Percentiles rank a stretch among this genome's conserved stretches.
Conservation (phyloP, 2,888 invertebrate species). For the Acronicta leporina region DNA sequence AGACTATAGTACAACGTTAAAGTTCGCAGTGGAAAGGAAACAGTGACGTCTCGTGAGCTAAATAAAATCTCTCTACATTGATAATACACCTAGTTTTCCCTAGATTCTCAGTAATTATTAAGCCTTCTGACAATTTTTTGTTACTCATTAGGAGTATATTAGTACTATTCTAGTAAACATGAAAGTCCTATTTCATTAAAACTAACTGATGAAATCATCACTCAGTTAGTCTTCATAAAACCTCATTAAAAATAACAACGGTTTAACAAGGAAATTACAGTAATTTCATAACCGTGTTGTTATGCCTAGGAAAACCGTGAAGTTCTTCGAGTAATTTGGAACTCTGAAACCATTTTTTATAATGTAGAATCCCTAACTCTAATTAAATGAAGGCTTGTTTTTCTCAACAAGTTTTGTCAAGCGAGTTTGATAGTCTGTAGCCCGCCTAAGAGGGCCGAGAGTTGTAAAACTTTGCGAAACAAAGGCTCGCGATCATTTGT, state of each 20-base stretch:
- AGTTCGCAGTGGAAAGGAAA: too few relatives aligned
- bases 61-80: too few relatives aligned
- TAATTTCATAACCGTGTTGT: conserved; percentile 33
- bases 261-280: conserved; percentile 26
- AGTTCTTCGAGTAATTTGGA: conserved; percentile 41
- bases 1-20: too few relatives aligned
- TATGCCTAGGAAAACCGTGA: conserved; percentile 26
- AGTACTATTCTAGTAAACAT: too few relatives aligned
- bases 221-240: too few relatives aligned
- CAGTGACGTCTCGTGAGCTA: too few relatives aligned
- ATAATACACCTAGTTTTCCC: too few relatives aligned
- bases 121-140: too few relatives aligned
- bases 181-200: too few relatives aligned
- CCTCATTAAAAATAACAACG: conserved; percentile 6
- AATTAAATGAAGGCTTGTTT: conserved; percentile 57
- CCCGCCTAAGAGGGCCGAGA: conserved; percentile 50
- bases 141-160: too few relatives aligned
- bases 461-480: conserved; percentile 54
- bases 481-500: conserved; percentile 56
- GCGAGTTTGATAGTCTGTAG: conserved; percentile 52
- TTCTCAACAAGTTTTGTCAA: conserved; percentile 57
- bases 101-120: too few relatives aligned
- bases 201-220: too few relatives aligned
- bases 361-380: conserved; percentile 50
- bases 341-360: conserved; percentile 48